phyloP scores from a whole-genome alignment of 2,113 vertebrate species.

The Mormyrus lacerda region DNA sequence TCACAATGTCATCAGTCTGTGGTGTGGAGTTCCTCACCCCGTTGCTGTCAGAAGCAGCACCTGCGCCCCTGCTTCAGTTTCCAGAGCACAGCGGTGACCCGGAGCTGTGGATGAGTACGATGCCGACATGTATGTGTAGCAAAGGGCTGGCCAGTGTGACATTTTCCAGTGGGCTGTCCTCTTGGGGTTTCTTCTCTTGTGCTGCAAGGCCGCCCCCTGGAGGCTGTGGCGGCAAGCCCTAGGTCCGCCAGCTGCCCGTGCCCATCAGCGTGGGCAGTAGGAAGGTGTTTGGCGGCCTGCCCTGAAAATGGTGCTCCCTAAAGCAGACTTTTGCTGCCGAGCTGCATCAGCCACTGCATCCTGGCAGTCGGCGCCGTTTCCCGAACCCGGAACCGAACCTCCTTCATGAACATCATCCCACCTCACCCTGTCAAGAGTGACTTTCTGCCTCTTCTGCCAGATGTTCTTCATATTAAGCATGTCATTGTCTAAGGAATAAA shows the following conservation, averaged over 20 bases:
- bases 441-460: not conserved
- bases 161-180: not conserved
- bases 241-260: not conserved
- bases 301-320: not conserved
- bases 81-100: not conserved
- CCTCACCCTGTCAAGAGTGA: not conserved
- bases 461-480: not conserved
- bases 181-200: not conserved
- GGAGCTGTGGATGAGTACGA: not conserved
- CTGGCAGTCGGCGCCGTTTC: not conserved
- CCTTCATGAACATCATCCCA: not conserved
- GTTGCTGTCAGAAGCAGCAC: not conserved
- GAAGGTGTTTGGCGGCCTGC: not conserved
- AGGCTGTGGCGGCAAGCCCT: not conserved
- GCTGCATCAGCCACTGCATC: not conserved
- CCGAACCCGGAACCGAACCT: not conserved
- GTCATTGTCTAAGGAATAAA: not conserved
- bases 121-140: not conserved
- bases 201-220: not conserved
- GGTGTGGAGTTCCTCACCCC: constrained; percentile 4
- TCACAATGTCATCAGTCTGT: not conserved
- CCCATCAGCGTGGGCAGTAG: not conserved
- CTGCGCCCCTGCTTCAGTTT: constrained; percentile 23
- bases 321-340: not conserved
- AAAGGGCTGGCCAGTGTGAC: not conserved